These are phyloP conservation scores for Lepidocyrtinus sp. DNA, from an alignment of 2,888 invertebrate species.

Conservation along the genomic window DNA sequence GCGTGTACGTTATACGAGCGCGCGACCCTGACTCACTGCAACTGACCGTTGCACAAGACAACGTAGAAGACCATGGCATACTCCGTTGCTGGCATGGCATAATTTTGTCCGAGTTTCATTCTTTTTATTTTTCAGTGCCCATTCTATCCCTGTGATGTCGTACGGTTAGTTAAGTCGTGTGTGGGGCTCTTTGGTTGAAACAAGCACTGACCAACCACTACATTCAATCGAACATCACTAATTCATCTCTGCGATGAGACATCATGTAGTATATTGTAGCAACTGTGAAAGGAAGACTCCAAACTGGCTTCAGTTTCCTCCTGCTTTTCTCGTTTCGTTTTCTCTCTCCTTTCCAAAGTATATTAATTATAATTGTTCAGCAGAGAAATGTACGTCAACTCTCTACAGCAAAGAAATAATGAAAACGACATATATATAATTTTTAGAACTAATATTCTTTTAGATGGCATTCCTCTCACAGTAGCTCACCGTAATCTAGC, in stretches of 20 bases:
- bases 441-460: too few relatives aligned
- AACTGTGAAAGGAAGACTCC: slow-evolving; percentile 21
- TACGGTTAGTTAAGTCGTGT: slow-evolving; percentile 43
- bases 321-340: slow-evolving; percentile 34
- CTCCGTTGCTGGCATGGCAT: slow-evolving; percentile 37
- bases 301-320: slow-evolving; percentile 33
- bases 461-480: neutral
- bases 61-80: slow-evolving; percentile 37
- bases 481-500: neutral
- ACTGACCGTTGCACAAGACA: slow-evolving; percentile 37
- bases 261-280: slow-evolving; percentile 27
- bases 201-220: slow-evolving; percentile 31
- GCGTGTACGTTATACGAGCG: neutral
- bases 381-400: too few relatives aligned
- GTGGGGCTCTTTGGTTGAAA: slow-evolving; percentile 45
- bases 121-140: slow-evolving; percentile 58
- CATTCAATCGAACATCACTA: slow-evolving; percentile 33
- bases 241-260: slow-evolving; percentile 27
- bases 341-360: slow-evolving; percentile 11
- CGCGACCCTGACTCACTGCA: slow-evolving; percentile 11
- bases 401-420: too few relatives aligned
- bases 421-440: too few relatives aligned
- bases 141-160: slow-evolving; percentile 46
- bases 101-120: slow-evolving; percentile 56
- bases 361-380: too few relatives aligned